These are phyloP conservation scores for Aricia agestis DNA, from an alignment of 1,140 invertebrate species.

Conservation along the genomic window DNA sequence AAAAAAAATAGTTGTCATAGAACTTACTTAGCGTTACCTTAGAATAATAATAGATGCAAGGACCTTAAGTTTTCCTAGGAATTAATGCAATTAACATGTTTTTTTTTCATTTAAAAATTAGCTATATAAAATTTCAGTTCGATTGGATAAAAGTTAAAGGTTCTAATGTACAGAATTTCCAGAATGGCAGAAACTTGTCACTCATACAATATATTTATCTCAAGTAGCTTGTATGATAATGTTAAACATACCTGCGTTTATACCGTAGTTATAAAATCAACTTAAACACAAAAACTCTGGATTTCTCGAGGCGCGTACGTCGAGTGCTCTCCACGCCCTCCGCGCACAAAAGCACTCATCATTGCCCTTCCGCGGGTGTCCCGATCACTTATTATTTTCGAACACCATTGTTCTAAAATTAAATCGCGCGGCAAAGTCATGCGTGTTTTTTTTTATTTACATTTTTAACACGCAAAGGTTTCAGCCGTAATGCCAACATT, in stretches of 20 bases:
- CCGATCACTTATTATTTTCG: constrained; percentile 59
- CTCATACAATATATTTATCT: not conserved
- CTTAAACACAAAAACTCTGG: constrained; percentile 30
- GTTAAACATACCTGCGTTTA: not conserved
- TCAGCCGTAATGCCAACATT: constrained; percentile 3
- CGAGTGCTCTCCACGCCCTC: constrained; percentile 45
- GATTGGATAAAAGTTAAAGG: no score
- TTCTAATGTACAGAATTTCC: no score
- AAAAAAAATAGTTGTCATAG: no score
- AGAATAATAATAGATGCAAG: no score
- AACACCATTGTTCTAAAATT: constrained; percentile 55
- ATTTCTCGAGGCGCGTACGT: constrained; percentile 49
- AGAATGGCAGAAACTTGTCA: not conserved
- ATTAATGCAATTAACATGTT: no score
- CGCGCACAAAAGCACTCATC: constrained; percentile 53
- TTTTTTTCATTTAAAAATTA: no score
- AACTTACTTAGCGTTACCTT: no score
- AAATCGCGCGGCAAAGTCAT: constrained; percentile 45
- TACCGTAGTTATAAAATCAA: constrained; percentile 12
- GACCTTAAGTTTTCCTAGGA: no score
- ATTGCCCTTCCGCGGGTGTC: constrained; percentile 50
- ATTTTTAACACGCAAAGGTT: constrained; percentile 25
- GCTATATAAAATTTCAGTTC: no score
- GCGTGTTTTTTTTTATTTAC: constrained; percentile 35
- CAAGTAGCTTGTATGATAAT: not conserved